These are phyloP conservation scores for Zosterops hypoxanthus DNA, from an alignment of 2,113 vertebrate genomes.

Conservation along the genomic window DNA sequence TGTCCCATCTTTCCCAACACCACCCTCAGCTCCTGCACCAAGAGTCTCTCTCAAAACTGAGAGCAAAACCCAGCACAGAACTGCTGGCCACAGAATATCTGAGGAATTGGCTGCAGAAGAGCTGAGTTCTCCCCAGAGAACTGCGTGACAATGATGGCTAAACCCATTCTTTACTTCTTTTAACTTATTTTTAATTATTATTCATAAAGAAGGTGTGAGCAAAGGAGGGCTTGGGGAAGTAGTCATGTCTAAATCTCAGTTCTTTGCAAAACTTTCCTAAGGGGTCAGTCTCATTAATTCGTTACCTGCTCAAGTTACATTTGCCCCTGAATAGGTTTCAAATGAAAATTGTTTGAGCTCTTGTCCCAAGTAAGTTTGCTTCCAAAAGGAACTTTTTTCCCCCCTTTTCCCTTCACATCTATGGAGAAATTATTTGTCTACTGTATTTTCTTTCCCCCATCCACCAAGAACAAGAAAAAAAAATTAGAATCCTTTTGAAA, in stretches of 20 bases:
- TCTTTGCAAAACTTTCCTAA: background rate
- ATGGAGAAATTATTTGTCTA: background rate
- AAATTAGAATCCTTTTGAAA: background rate
- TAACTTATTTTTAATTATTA: background rate
- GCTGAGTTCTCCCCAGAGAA: accelerated
- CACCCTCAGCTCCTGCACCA: background rate
- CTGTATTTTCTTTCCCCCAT: background rate
- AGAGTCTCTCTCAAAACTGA: no score
- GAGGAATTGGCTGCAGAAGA: background rate
- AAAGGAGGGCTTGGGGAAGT: background rate
- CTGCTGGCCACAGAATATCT: accelerated
- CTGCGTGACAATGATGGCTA: background rate
- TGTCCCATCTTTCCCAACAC: no score
- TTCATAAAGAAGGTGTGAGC: background rate
- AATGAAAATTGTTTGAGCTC: background rate
- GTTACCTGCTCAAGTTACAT: background rate
- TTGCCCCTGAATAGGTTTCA: background rate
- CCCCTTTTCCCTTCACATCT: background rate
- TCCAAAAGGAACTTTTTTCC: background rate
- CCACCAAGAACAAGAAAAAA: accelerated
- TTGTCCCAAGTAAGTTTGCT: background rate
- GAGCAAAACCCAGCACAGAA: background rate
- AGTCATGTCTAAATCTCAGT: background rate
- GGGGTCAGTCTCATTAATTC: background rate
- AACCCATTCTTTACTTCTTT: accelerated